phyloP scores from a whole-genome alignment of 2,888 invertebrate species.

The Melanargia galathea region DNA sequence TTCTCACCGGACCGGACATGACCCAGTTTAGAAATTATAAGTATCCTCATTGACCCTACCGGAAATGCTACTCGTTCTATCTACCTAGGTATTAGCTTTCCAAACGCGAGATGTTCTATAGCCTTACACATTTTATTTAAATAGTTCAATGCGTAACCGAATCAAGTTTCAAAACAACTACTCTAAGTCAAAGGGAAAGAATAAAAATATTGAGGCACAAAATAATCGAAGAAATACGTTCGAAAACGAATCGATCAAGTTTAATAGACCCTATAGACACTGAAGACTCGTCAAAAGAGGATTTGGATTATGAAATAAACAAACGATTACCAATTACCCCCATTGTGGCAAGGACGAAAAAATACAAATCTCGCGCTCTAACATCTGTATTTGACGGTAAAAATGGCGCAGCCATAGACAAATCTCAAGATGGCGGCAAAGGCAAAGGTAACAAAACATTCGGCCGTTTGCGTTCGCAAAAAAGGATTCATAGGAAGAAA shows the following conservation, averaged over 20 bases:
- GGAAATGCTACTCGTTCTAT: too few relatives aligned
- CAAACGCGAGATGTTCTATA: background rate
- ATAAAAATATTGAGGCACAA: slow-evolving; percentile 32
- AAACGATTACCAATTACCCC: slow-evolving; percentile 37
- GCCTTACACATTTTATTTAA: background rate
- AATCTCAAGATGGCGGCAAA: background rate
- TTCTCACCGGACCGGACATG: too few relatives aligned
- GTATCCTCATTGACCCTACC: too few relatives aligned
- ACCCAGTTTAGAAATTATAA: too few relatives aligned
- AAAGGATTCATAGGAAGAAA: slow-evolving; percentile 22
- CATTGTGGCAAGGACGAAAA: slow-evolving; percentile 20
- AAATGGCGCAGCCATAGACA: slow-evolving; percentile 1
- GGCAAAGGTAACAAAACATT: slow-evolving; percentile 4
- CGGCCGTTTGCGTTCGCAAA: slow-evolving; percentile 16
- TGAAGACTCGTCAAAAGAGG: slow-evolving; percentile 13
- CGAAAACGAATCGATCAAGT: background rate
- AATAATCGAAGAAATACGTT: slow-evolving; percentile 28
- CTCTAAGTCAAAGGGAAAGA: slow-evolving; percentile 30
- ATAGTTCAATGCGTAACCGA: slow-evolving; percentile 25
- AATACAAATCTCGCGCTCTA: slow-evolving; percentile 11
- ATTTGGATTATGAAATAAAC: slow-evolving; percentile 21
- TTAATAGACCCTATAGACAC: slow-evolving; percentile 12
- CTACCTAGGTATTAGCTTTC: too few relatives aligned
- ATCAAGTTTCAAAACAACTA: slow-evolving; percentile 20
- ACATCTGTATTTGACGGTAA: slow-evolving; percentile 23